Conservation (phyloP, 2,797 vertebrate genomes). For the Leptatherina wallacei region DNA sequence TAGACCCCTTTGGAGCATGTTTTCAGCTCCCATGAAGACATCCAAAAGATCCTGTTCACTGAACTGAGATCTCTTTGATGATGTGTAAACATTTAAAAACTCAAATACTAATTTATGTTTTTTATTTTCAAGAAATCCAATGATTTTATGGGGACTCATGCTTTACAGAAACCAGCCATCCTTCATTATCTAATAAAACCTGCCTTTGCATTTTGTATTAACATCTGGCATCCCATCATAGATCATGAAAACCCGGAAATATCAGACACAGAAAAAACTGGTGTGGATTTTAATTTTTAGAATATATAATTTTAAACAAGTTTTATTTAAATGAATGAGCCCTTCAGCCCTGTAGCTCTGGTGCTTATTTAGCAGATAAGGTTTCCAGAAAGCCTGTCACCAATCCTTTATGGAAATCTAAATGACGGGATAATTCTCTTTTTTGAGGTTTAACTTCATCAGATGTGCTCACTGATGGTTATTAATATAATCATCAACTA, state of each 20-base stretch:
- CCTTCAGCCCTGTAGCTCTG: too few relatives aligned
- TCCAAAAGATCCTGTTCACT: constrained; percentile 17
- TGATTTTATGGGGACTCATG: not conserved
- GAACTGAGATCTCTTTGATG: constrained; percentile 34
- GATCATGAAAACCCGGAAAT: constrained; percentile 9
- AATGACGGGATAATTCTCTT: not conserved
- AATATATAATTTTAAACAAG: not conserved
- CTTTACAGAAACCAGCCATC: not conserved
- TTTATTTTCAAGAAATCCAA: not conserved
- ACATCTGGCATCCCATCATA: constrained; percentile 27
- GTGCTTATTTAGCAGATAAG: not conserved
- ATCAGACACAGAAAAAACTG: not conserved
- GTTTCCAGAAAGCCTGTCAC: constrained; percentile 9
- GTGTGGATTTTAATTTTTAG: not conserved
- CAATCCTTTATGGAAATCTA: constrained; percentile 6
- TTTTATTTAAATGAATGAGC: too few relatives aligned
- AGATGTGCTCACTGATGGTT: not conserved
- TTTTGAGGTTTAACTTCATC: not conserved
- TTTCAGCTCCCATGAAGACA: not conserved
- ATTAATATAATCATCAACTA: not conserved
- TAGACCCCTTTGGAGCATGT: constrained; percentile 28
- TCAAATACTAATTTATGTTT: constrained; percentile 5
- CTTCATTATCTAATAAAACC: constrained; percentile 32
- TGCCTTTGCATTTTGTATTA: constrained; percentile 18
- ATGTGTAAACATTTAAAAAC: constrained; percentile 4